Evolutionary conservation across 2,113 vertebrate genomes (phyloP), one percentile per base, ranked within the genome.

Genomic region (Nansenia antarctica): DNA sequence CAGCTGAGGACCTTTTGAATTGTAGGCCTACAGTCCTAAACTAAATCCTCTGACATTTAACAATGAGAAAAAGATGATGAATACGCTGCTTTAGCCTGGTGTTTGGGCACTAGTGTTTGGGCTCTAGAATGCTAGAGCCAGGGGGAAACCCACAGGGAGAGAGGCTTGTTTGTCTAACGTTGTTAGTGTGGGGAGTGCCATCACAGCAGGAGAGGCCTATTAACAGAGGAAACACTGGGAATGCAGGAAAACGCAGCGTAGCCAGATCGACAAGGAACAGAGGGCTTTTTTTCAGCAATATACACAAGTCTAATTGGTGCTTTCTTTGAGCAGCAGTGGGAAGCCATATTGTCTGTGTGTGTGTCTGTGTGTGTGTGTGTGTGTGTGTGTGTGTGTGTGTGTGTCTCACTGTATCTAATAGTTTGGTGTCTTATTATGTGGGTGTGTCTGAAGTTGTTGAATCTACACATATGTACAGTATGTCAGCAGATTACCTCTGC

Each of bases 161-260:
- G 34, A 39, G 30, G 2, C 60, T 26, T 62, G 34, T 37, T n/a
- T 37, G 29, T 24, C n/a, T n/a, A n/a, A n/a, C 6, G 59, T 24
- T 62, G 31, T 39, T 39, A 14, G 20, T 37, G n/a, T 26, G 12
- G 32, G 59, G 60, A 8, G 11, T 5, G 22, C 60, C 22, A 39
- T 37, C 60, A 39, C 35, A 26, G 34, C 60, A 24, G 34, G 35
- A 26, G 34, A 20, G 9, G 24, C 24, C 60, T 22, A 62, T 62
- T 42, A 37, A 39, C 32, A 15, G 60, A 62, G 34, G 35, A 26
- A 62, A 62, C 34, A 62, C 60, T 39, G 35, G 18, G 15, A n/a
- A 58, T 14, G 30, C 39, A 42, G 27, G 27, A 29, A 11, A 62
- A 12, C 2, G 9, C 34, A 22, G 5, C n/a, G n/a, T n/a, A 39